Percentiles rank a stretch among this genome's conserved stretches.
These are phyloP conservation scores for Campylorhamphus procurvoides DNA, from an alignment of 2,113 vertebrate genomes.

Conservation along the genomic window DNA sequence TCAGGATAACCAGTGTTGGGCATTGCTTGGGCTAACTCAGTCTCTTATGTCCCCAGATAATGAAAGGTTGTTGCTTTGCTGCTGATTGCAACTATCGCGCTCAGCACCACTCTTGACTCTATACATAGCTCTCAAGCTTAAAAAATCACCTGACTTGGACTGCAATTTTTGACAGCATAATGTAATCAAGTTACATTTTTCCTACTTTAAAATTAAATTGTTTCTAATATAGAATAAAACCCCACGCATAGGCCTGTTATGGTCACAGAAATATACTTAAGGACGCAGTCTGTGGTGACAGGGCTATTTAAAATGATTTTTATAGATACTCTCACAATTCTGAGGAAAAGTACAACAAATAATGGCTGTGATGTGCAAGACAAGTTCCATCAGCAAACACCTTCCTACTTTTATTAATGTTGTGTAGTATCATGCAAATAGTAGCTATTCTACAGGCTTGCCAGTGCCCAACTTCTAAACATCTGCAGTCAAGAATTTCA, in stretches of 20 bases:
- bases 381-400: background rate
- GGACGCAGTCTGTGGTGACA: background rate
- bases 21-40: background rate
- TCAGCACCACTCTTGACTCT: background rate
- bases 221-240: background rate
- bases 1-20: background rate
- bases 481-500: background rate
- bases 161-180: background rate
- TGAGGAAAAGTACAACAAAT: background rate
- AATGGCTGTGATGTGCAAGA: background rate
- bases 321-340: background rate
- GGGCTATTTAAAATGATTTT: background rate
- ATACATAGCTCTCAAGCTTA: background rate
- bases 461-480: background rate
- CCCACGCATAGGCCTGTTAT: background rate
- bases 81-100: background rate
- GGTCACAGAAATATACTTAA: background rate
- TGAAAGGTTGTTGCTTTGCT: background rate
- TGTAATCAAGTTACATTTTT: background rate
- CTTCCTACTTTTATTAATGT: background rate
- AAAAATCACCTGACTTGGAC: background rate
- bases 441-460: background rate
- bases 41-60: fast-evolving
- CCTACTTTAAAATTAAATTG: background rate
- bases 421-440: background rate